Conservation (phyloP, 2,888 invertebrate species). For the Tinea pellionella region DNA sequence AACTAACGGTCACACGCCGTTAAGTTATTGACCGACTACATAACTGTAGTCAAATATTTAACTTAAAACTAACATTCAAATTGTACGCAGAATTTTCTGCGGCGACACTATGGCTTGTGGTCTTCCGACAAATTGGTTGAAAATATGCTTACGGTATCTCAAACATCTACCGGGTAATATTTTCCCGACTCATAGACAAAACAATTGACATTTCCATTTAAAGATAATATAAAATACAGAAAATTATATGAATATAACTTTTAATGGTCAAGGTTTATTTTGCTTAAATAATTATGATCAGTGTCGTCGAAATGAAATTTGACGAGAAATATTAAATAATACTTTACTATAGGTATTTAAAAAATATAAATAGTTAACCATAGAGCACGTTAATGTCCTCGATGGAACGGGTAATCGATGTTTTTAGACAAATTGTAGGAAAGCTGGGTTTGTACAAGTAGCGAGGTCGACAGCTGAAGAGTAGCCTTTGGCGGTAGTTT, state of each 20-base stretch:
- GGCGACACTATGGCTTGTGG: neutral
- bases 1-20: neutral
- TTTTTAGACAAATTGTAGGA: neutral
- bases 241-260: too few species aligned
- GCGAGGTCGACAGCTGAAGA: slow-evolving; percentile 11
- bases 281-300: too few species aligned
- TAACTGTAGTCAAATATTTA: slow-evolving; percentile 60
- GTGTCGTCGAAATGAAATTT: too few species aligned
- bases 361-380: too few species aligned
- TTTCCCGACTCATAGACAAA: neutral
- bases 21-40: slow-evolving; percentile 9
- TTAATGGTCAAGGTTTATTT: too few species aligned
- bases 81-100: slow-evolving; percentile 27
- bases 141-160: neutral
- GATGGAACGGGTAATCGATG: neutral
- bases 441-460: slow-evolving; percentile 7
- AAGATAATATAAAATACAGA: too few species aligned
- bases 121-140: neutral
- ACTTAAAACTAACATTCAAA: slow-evolving; percentile 29
- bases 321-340: too few species aligned
- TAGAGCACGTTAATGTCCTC: too few species aligned
- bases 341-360: too few species aligned
- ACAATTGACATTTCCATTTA: too few species aligned
- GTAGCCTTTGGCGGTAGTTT: slow-evolving; percentile 13
- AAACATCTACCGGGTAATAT: neutral